Base-by-base conservation (phyloP, 2,888 invertebrate species). In the Diabrotica balteata region DNA sequence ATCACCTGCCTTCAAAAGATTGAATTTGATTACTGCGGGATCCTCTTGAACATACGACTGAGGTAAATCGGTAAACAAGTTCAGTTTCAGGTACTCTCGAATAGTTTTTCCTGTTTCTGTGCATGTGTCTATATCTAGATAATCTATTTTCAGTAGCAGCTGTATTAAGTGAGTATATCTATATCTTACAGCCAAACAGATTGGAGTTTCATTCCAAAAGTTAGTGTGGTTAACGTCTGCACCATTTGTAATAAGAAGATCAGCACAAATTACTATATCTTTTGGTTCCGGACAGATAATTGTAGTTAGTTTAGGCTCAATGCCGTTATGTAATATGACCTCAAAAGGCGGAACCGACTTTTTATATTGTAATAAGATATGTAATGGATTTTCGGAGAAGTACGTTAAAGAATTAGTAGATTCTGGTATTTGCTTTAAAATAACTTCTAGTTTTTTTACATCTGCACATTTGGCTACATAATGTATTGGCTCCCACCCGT, bases 381-480 rank as follows among this genome's bases (percentile, higher is more conserved):
- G 78, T 11, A 78, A 63, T 1, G 78, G 75, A 55, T 78, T 78
- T 71, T 78, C 78, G 0, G 76, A 77, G 17, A 77, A 73, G 42
- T 72, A 59, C 1, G 78, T 74, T 11, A 76, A 58, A 7, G 67
- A 59, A 60, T 76, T 75, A 0, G 73, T 63, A 32, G 72, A 67
- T 8, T 60, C 66, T 8, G 62, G 57, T 7, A 66, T 7, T 10
- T 66, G 59, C 0, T 70, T 59, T 17, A 73, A 47, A 7, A 76
- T 64, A 4, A 64, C 63, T 46, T 65, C 32, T 6, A 78, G 68
- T 62, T 75, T 77, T 46, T 63, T 63, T 4, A 64, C 53, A 60
- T 76, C 57, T 7, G 72, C 69, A 10, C 64, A 51, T 52, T 70
- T 69, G 4, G 77, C 73, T 7, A 73, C 71, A 64, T 75, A 75